phyloP scores from a whole-genome alignment of 2,888 invertebrate genomes.

The Rhopalosiphum nymphaeae region DNA sequence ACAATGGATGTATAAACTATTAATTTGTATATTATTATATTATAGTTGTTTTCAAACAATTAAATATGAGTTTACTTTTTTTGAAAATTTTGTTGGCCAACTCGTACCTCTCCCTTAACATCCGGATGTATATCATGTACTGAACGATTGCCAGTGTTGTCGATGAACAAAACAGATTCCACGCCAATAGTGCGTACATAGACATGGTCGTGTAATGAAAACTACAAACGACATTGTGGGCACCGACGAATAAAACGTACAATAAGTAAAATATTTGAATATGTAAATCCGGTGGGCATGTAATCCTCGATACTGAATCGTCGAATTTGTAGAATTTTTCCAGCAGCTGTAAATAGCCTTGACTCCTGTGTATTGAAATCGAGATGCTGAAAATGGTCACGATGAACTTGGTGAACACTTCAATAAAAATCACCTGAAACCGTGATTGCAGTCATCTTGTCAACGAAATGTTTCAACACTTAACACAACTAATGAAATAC shows the following conservation, averaged over 20 bases:
- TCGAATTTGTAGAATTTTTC: conserved; percentile 15
- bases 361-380: neutral
- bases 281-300: neutral
- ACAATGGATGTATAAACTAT: neutral
- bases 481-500: no score
- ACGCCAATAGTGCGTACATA: neutral
- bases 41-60: neutral
- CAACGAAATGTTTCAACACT: neutral
- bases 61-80: neutral
- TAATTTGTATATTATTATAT: neutral
- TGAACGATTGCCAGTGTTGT: conserved; percentile 20
- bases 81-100: conserved; percentile 35
- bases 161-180: neutral
- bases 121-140: conserved; percentile 9
- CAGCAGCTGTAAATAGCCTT: neutral
- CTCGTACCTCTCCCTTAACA: conserved; percentile 28
- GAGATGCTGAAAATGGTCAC: neutral
- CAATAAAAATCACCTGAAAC: conserved; percentile 52
- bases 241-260: neutral
- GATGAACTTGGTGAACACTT: neutral
- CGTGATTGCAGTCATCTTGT: neutral
- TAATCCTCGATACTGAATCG: neutral
- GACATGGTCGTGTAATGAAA: neutral
- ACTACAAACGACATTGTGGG: neutral
- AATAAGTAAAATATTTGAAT: neutral